These are phyloP conservation scores for Phaenicophaeus curvirostris DNA, from an alignment of 2,797 vertebrate genomes.

Conservation along the genomic window DNA sequence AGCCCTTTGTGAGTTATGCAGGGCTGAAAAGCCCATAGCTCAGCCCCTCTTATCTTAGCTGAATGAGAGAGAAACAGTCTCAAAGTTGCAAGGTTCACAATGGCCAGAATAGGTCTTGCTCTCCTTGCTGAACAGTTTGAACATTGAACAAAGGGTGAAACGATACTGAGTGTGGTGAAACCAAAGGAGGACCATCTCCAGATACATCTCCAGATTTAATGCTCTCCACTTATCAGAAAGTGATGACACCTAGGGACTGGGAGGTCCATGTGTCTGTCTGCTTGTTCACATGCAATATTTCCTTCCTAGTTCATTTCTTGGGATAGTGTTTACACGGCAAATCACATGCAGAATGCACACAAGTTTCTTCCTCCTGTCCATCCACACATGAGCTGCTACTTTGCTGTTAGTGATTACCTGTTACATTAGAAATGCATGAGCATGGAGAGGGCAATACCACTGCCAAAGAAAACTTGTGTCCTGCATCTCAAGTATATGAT, in stretches of 20 bases:
- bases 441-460: background rate
- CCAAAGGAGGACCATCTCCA: too few species aligned
- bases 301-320: background rate
- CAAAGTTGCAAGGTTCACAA: too few species aligned
- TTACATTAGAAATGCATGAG: background rate
- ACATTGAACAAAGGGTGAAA: too few species aligned
- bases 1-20: too few species aligned
- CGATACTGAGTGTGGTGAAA: too few species aligned
- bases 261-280: background rate
- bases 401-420: background rate
- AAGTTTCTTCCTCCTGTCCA: background rate
- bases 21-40: too few species aligned
- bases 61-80: too few species aligned
- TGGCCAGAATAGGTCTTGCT: too few species aligned
- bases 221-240: too few species aligned
- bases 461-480: background rate
- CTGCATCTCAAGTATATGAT: background rate
- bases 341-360: background rate
- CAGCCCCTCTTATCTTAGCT: too few species aligned
- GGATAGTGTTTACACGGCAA: background rate
- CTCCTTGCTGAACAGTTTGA: too few species aligned
- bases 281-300: background rate
- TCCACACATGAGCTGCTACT: background rate
- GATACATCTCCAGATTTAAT: too few species aligned
- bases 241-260: background rate